Evolutionary conservation across 2,797 vertebrate species (phyloP), one percentile per base, ranked within the genome.

Genomic region (Sciurus carolinensis): DNA sequence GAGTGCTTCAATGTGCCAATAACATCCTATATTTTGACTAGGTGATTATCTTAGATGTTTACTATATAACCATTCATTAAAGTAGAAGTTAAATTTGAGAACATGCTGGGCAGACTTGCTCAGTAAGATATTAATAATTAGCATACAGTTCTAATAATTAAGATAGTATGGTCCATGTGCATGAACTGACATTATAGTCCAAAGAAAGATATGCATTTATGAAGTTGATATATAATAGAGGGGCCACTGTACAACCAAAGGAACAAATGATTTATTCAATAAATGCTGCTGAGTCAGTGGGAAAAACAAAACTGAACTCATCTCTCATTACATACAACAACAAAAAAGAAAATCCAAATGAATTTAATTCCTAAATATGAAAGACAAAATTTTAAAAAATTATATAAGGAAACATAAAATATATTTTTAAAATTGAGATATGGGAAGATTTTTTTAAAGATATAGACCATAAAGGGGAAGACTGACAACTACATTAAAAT

Each of bases 391-490:
- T 13, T 67, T 39, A 71, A n/a, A n/a, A 87, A 77, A 57, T 22
- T 57, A n/a, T 44, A 36, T 66, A 80, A 87, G 24, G 42, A 80
- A 95, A 89, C 72, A 72, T 0, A 80, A 28, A 86, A 90, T 54
- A 71, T 87, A 90, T 62, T 95, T 95, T 69, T 59, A 90, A 95
- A 80, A 73, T 30, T 91, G 42, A 96, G 77, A 96, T 33, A 75
- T 44, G n/a, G 26, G 20, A 91, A 92, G 5, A 52, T 80, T 47
- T 76, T 94, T 75, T 36, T 36, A 80, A 87, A 91, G 77, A 87
- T 36, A 95, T 33, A 67, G 30, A 81, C 52, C 59, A 91, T 64
- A 79, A 82, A 69, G 52, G 59, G 88, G 91, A 93, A 73, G 44
- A 80, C 0, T 20, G 24, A 87, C 83, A 71, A 90, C 22, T 83